Evolutionary conservation across 2,888 invertebrate species (phyloP).

Genomic region (Metopia argyrocephala): DNA sequence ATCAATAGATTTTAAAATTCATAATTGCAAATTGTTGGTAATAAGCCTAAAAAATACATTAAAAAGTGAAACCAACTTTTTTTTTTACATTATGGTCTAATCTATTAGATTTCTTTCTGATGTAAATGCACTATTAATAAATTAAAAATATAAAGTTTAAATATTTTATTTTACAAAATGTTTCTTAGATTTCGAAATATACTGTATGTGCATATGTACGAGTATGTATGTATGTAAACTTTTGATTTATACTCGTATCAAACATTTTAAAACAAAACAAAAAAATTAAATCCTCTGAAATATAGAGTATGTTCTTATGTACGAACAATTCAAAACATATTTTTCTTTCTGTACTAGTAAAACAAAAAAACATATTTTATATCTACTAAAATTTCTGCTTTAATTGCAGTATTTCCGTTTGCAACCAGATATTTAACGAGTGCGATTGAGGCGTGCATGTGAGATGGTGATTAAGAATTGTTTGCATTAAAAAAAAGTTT

Average conservation of each 20-base stretch:
- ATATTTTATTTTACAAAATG: no score
- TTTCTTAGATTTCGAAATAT: no score
- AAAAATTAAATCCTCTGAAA: not conserved
- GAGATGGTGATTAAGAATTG: constrained; percentile 31
- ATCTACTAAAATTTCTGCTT: constrained; percentile 70
- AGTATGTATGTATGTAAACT: no score
- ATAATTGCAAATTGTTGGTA: no score
- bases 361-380: constrained; percentile 10
- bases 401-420: constrained; percentile 75
- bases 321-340: not conserved
- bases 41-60: no score
- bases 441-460: constrained; percentile 31
- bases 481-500: constrained; percentile 23
- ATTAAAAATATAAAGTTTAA: no score
- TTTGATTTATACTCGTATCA: not conserved
- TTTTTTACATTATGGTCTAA: no score
- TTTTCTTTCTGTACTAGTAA: not conserved
- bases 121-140: no score
- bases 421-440: constrained; percentile 71
- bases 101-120: no score
- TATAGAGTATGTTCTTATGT: not conserved
- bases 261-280: not conserved
- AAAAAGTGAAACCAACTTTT: no score
- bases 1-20: no score
- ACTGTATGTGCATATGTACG: no score